Percentiles rank a stretch among this genome's conserved stretches.
Evolutionary conservation across 2,888 invertebrate genomes (phyloP).

Genomic region (Perdita meconis): DNA sequence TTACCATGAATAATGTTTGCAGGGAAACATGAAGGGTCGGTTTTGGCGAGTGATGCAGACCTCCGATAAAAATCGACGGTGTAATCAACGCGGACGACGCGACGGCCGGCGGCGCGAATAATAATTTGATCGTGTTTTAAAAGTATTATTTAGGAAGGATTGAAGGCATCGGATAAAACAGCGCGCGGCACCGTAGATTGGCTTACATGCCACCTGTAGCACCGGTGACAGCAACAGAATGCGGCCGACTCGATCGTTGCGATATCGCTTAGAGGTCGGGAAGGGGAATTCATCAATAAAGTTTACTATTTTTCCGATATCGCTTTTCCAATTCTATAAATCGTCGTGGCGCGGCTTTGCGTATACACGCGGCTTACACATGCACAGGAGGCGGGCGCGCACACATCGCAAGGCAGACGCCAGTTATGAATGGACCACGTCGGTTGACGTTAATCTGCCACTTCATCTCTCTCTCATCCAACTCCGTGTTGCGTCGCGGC

Average conservation of each 20-base stretch:
- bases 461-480: conserved; percentile 73
- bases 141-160: conserved; percentile 5
- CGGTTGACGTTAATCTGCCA: conserved; percentile 77
- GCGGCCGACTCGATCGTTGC: conserved; percentile 71
- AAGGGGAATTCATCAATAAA: conserved; percentile 75
- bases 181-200: conserved; percentile 64
- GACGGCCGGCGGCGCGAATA: too few relatives aligned
- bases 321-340: conserved; percentile 74
- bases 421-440: conserved; percentile 76
- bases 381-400: too few relatives aligned
- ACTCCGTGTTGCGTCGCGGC: conserved; percentile 60
- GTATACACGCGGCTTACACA: conserved; percentile 40
- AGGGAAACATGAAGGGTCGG: too few relatives aligned
- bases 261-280: conserved; percentile 74
- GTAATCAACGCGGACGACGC: too few relatives aligned
- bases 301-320: conserved; percentile 75
- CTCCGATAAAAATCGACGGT: too few relatives aligned
- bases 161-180: conserved; percentile 18
- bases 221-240: conserved; percentile 63
- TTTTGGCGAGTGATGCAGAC: too few relatives aligned
- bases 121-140: conserved; percentile 42
- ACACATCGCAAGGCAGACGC: conserved; percentile 57
- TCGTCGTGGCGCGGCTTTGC: conserved; percentile 64
- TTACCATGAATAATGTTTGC: too few relatives aligned
- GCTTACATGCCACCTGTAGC: conserved; percentile 74